Evolutionary conservation across 2,113 vertebrate genomes (phyloP).

Genomic region (Plotosus lineatus): DNA sequence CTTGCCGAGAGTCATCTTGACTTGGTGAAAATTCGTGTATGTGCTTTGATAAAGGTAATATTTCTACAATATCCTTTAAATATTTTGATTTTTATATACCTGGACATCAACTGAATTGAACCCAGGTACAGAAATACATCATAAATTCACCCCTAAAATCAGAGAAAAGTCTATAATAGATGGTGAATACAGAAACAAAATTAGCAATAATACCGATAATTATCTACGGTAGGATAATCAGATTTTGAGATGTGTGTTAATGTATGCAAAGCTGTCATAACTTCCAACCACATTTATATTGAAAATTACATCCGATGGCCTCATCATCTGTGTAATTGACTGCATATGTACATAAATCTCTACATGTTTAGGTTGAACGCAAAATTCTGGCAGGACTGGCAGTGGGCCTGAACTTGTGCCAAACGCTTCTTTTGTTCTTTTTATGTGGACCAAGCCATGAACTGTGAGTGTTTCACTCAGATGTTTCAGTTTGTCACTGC

Average conservation of each 20-base stretch:
- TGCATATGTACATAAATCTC: slow-evolving; percentile 15
- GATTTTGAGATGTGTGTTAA: background rate
- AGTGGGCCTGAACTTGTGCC: slow-evolving; percentile 14
- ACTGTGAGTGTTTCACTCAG: slow-evolving; percentile 37
- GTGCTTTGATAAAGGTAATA: background rate
- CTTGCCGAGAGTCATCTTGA: background rate
- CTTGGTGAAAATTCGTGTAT: background rate
- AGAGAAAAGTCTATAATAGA: background rate
- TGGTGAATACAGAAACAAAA: background rate
- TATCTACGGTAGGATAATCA: background rate
- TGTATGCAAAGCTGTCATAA: background rate
- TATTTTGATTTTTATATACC: background rate
- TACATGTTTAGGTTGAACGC: background rate
- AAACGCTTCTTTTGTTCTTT: slow-evolving; percentile 19
- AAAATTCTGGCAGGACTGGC: slow-evolving; percentile 6
- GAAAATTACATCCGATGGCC: background rate
- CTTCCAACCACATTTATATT: background rate
- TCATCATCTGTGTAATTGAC: background rate
- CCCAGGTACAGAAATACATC: background rate
- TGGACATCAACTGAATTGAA: background rate
- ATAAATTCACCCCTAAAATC: too few relatives aligned
- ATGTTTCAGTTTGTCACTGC: background rate
- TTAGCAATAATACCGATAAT: background rate
- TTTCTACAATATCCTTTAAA: background rate
- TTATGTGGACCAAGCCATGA: slow-evolving; percentile 40